A percentile compares a stretch with the other conserved stretches of the same genome.
Conservation (phyloP, 2,113 vertebrate genomes). For the Tragelaphus imberbis region DNA sequence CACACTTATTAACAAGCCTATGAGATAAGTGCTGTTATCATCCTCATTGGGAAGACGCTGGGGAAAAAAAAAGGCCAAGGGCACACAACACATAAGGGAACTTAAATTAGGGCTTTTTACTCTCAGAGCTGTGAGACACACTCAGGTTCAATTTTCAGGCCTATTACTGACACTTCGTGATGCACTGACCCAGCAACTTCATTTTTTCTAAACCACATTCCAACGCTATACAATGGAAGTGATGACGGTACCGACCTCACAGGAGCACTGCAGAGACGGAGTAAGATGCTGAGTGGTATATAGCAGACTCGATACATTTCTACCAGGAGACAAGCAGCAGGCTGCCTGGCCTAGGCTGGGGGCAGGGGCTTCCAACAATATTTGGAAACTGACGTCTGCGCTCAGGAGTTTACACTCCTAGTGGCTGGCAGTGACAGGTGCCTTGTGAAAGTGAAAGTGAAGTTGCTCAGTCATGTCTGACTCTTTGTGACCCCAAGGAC, state of each 20-base stretch:
- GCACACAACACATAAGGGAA: neutral
- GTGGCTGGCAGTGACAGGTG: too few species aligned
- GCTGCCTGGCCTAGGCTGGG: neutral
- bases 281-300: neutral
- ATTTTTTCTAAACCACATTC: neutral
- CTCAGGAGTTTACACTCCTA: too few species aligned
- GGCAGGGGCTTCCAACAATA: too few species aligned
- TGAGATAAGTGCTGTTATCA: neutral
- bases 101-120: neutral
- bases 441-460: too few species aligned
- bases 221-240: neutral
- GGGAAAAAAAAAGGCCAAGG: accelerated
- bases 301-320: neutral
- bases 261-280: neutral
- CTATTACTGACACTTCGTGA: neutral
- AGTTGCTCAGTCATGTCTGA: too few species aligned
- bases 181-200: neutral
- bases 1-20: neutral
- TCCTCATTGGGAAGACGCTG: too few species aligned
- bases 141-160: neutral
- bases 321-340: too few species aligned
- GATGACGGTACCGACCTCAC: neutral
- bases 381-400: too few species aligned
- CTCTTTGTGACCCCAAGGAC: too few species aligned
- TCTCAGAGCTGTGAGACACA: neutral